Evolutionary conservation across 2,888 invertebrate species (phyloP), one percentile per base, ranked within the genome.

Genomic region (Scelioninae gen. 2): DNA sequence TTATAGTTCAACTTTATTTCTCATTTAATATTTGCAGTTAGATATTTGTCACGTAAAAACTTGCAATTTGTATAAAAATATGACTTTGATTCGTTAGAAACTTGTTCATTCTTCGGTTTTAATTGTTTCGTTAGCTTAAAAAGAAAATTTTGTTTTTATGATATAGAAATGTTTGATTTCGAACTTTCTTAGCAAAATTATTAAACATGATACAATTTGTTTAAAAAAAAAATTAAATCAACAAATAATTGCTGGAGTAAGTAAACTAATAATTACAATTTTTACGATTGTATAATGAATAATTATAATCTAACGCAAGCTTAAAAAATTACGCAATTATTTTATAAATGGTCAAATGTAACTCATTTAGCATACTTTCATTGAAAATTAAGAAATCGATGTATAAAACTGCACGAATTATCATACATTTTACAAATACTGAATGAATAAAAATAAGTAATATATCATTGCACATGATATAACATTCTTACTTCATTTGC

Each of bases 31-130:
- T 33, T 50, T 50, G 18, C 19, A 35, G 33, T 50, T 45, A 18
- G 35, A 35, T 50, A 35, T 50, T 35, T 48, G 7, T 50, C 11
- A 50, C 35, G 19, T 35, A 19, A 50, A 31, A 50, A 19, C 7
- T 13, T 31, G 5, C 7, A 50, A 19, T 50, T 50, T 50, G 35
- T 50, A 50, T 50, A 50, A 50, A 50, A 50, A 50, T 50, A 50
- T 35, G n/a, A 31, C 16, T 48, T 50, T 50, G 50, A 50, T 35
- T 35, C 11, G 10, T 19, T 50, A 31, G 31, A 48, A 48, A 48
- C 31, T 48, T 31, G 15, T 31, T 46, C 46, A 9, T n/a, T 43
- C n/a, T 22, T 43, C 22, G 4, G 13, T 37, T 37, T 37, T 37
- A 37, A 37, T 13, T 22, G 22, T 5, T 22, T 7, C n/a, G 10